These are phyloP conservation scores for Porites lutea DNA, from an alignment of 64 coral and sea anemone species.

Conservation along the genomic window DNA sequence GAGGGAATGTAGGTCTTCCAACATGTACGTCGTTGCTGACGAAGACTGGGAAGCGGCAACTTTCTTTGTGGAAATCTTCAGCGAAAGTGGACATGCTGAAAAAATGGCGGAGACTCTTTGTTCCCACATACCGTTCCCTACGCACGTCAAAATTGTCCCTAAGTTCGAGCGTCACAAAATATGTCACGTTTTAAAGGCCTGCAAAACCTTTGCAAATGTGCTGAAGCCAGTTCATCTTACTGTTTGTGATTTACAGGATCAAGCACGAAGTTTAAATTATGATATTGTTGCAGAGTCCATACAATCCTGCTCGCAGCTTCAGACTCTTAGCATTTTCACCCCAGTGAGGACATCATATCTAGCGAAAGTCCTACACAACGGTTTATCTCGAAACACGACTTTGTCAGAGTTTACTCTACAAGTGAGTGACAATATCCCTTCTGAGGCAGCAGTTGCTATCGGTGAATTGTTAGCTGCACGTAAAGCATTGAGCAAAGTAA, in stretches of 20 bases:
- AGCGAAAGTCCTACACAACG: not conserved
- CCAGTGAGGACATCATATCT: not conserved
- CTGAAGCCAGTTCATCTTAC: not conserved
- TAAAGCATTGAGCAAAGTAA: not conserved
- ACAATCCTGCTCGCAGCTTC: not conserved
- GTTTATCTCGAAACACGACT: not conserved
- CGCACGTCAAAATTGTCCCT: not conserved
- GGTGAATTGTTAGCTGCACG: not conserved
- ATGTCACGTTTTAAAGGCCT: not conserved
- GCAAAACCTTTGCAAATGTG: not conserved
- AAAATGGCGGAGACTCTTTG: slow-evolving; percentile 3
- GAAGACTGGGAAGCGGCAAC: too few relatives aligned
- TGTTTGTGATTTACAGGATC: fast-evolving
- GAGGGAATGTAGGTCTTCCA: too few relatives aligned
- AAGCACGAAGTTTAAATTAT: fast-evolving
- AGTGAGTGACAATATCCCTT: not conserved
- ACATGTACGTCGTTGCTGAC: too few relatives aligned
- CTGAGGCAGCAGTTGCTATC: not conserved
- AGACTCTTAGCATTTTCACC: not conserved
- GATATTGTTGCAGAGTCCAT: not conserved
- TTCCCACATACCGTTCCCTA: not conserved
- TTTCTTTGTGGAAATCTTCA: slow-evolving; percentile 1
- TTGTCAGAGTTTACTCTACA: not conserved
- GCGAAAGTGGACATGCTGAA: not conserved
- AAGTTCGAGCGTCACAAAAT: not conserved